Base-by-base conservation (phyloP, 2,113 vertebrate genomes). In the Ariopsis seemanni region DNA sequence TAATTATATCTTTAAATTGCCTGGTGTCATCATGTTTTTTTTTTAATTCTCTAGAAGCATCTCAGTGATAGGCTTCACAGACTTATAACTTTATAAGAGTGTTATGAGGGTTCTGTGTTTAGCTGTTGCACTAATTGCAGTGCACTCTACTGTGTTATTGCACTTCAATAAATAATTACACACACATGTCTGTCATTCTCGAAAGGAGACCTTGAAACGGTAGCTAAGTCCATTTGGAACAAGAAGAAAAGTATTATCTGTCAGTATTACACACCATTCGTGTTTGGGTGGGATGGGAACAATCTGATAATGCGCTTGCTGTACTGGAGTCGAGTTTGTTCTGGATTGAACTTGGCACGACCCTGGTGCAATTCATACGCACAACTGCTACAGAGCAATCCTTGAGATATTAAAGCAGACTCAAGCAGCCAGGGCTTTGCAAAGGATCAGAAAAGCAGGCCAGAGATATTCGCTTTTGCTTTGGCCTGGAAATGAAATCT, bases 341-440 rank as follows among this genome's bases (percentile, higher is more conserved):
- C 86, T 52, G 30, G 86, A 82, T 63, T 88, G 84, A 90, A 88
- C 89, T 88, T 25, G 84, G 50, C 20, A 60, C 79, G 86, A 86
- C 79, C 89, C 69, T 25, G 27, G 84, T 79, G 80, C 62, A 53
- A 79, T 55, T 78, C 74, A 78, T 72, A 63, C 55, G 53, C 72
- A 72, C 27, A 72, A 90, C 71, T 53, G 79, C 83, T 79, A 78
- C 60, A 84, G 82, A 90, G 82, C 89, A 88, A 83, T 90, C 79
- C 78, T 84, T 62, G 82, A 78, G 89, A 90, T 87, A 88, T 83
- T 88, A 85, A 88, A 86, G 85, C 81, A 67, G 75, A 22, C 50
- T 83, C 55, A 5, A 79, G 82, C 71, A 69, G 82, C 55, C 55
- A 42, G 12, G 84, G 85, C 84, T 84, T 84, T 78, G 72, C 27